Evolutionary conservation across 2,888 invertebrate species (phyloP), one percentile per base, ranked within the genome.

Genomic region (Caenorhabditis sp.): DNA sequence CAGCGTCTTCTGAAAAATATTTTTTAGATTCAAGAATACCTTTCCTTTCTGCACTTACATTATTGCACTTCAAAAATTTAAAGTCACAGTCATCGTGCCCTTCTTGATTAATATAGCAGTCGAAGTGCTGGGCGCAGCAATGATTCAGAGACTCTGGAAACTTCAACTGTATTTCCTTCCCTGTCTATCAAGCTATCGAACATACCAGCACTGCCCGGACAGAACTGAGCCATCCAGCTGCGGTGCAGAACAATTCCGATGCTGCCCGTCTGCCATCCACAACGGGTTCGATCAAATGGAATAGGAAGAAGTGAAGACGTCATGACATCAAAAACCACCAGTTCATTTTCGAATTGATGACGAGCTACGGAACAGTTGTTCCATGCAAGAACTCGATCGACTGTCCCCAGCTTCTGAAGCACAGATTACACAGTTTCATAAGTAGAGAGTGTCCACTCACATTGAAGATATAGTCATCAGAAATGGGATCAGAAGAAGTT

Each of bases 201-300:
- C n/a, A n/a, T n/a, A n/a, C n/a, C n/a, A n/a, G n/a, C n/a, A n/a
- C n/a, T n/a, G n/a, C n/a, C n/a, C n/a, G n/a, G n/a, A n/a, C n/a
- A n/a, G n/a, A 18, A 37, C 50, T 15, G 13, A 28, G 53, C 70
- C 40, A 40, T 40, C 40, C 50, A 53, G 2, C 26, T 1, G 1
- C 62, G 26, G 15, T 8, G n/a, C 5, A 62, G n/a, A 1, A 71
- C 62, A n/a, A 2, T 62, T 20, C 70, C 70, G 15, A 55, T 62
- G 32, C 28, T 24, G 2, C 70, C 70, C 6, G 15, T 26, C 2
- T 61, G 53, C 70, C 62, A 71, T n/a, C 61, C 70, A 55, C 70
- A 71, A n/a, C 44, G 32, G 55, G 20, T 62, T 55, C 70, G 22
- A 44, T 61, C 44, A 2, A 44, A 40, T 3, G 70, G 55, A 18